Percentiles rank a stretch among this genome's conserved stretches.
Conservation (phyloP, 2,113 vertebrate genomes). For the Embiotoca jacksoni region DNA sequence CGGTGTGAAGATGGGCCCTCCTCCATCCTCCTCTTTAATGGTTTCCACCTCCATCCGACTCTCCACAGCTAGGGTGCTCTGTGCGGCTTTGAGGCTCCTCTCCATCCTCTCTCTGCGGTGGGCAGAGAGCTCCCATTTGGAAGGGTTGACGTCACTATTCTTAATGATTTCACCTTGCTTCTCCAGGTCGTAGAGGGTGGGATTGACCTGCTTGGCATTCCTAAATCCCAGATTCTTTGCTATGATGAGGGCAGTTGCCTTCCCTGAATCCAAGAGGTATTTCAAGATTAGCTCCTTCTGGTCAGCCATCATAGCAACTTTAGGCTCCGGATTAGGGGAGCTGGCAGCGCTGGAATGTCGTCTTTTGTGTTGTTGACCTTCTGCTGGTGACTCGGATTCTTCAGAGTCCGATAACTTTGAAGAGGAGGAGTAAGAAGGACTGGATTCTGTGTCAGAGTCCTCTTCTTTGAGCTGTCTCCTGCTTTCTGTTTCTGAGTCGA, state of each 20-base stretch:
- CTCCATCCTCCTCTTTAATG: not conserved
- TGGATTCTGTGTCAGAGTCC: conserved; percentile 68
- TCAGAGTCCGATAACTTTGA: conserved; percentile 60
- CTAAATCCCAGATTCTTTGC: conserved; percentile 90
- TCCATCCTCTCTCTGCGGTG: conserved; percentile 90
- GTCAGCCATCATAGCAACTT: conserved; percentile 82
- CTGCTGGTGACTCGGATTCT: conserved; percentile 36
- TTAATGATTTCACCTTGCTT: conserved; percentile 89
- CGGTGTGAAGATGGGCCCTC: not conserved
- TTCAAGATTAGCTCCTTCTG: conserved; percentile 89
- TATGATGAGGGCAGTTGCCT: conserved; percentile 86
- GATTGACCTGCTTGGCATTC: conserved; percentile 86
- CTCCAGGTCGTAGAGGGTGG: conserved; percentile 87
- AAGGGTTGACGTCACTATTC: conserved; percentile 69
- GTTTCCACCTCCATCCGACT: conserved; percentile 1
- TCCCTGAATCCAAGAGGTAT: conserved; percentile 81
- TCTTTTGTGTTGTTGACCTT: conserved; percentile 8
- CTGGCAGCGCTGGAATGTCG: not conserved
- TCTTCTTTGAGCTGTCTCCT: conserved; percentile 18
- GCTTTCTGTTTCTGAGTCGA: conserved; percentile 35
- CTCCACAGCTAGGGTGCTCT: not conserved
- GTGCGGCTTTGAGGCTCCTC: conserved; percentile 81
- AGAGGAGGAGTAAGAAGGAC: conserved; percentile 57
- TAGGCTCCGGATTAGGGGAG: conserved; percentile 7
- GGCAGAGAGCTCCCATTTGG: conserved; percentile 87